phyloP scores from a whole-genome alignment of 1,140 invertebrate genomes.

The Macrocentrus cingulum region DNA sequence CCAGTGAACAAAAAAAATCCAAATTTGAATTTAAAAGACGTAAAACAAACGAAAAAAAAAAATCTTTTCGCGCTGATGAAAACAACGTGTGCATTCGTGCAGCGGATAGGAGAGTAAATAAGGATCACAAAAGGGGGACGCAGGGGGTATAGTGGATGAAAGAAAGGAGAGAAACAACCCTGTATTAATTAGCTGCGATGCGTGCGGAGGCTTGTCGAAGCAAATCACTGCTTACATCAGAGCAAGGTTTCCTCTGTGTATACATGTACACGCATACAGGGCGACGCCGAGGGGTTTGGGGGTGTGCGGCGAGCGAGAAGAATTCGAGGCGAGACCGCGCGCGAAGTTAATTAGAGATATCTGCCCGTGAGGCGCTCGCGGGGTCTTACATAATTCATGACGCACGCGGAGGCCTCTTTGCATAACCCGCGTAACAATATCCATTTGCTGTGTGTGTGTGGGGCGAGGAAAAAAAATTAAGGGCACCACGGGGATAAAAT shows the following conservation, averaged over 20 bases:
- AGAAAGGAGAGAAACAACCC: background rate
- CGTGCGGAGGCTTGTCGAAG: constrained; percentile 14
- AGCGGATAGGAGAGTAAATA: background rate
- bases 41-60: too few species aligned
- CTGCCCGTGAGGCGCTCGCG: constrained; percentile 28
- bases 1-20: too few species aligned
- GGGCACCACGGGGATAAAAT: too few species aligned
- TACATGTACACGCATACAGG: constrained; percentile 3
- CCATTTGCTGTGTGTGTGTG: background rate
- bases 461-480: background rate
- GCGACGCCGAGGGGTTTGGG: constrained; percentile 19
- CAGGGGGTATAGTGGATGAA: too few species aligned
- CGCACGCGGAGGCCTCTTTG: constrained; percentile 36
- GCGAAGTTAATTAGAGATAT: constrained; percentile 45
- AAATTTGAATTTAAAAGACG: too few species aligned
- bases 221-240: constrained; percentile 31
- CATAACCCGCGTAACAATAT: constrained; percentile 38
- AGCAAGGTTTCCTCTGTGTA: constrained; percentile 26
- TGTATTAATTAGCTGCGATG: background rate
- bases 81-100: background rate
- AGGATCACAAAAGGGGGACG: background rate
- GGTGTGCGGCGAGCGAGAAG: constrained; percentile 24
- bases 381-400: constrained; percentile 51
- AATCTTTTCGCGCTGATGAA: too few species aligned
- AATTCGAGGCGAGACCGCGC: constrained; percentile 10